Conservation (phyloP, 2,888 invertebrate genomes). For the Ophonus ardosiacus region DNA sequence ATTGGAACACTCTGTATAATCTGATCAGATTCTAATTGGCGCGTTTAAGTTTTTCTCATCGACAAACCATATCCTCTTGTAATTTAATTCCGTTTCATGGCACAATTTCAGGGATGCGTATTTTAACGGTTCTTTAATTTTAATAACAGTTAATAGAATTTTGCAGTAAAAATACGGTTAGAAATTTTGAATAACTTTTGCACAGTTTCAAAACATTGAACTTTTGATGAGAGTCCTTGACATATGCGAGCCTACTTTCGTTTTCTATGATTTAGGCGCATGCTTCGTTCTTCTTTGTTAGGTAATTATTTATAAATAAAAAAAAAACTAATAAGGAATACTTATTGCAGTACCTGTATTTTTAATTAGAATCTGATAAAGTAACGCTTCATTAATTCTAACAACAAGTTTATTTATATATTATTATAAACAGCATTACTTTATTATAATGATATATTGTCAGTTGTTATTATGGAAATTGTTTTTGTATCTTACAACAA, state of each 20-base stretch:
- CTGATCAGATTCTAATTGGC: not conserved
- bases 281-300: no score
- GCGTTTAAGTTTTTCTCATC: not conserved
- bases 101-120: slow-evolving; percentile 29
- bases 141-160: slow-evolving; percentile 47
- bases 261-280: slow-evolving; percentile 5
- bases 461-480: no score
- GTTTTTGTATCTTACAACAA: no score
- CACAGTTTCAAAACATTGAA: slow-evolving; percentile 12
- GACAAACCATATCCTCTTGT: slow-evolving; percentile 5
- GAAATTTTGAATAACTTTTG: slow-evolving; percentile 2
- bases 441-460: no score
- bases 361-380: no score
- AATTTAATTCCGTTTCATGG: slow-evolving; percentile 37
- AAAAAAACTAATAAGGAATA: no score
- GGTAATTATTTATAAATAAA: no score
- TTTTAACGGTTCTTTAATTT: slow-evolving; percentile 51
- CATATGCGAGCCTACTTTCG: slow-evolving; percentile 37
- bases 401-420: no score
- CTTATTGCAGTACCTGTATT: no score
- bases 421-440: no score
- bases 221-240: slow-evolving; percentile 30
- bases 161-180: not conserved
- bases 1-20: no score
- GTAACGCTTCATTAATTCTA: no score